Conservation (phyloP, 2,113 vertebrate genomes). For the Perca flavescens region DNA sequence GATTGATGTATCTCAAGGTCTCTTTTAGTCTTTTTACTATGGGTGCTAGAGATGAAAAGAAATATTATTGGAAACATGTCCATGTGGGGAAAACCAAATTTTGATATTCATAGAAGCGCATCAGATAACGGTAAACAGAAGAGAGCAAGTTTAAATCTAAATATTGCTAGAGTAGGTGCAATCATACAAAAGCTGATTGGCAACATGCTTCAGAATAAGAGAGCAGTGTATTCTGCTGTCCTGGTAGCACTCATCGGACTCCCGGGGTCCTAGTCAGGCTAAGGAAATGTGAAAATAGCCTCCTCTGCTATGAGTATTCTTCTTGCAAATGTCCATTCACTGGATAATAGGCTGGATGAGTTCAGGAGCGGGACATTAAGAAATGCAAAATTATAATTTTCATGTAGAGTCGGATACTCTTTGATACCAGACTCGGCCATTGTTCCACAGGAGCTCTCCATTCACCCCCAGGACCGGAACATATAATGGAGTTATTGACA, state of each 20-base stretch:
- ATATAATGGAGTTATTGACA: too few species aligned
- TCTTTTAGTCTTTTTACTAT: neutral
- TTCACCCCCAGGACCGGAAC: too few species aligned
- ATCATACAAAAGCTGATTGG: constrained; percentile 9
- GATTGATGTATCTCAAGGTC: neutral
- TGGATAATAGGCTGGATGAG: too few species aligned
- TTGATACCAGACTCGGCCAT: too few species aligned
- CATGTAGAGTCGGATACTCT: too few species aligned
- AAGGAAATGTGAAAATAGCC: too few species aligned
- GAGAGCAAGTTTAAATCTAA: neutral
- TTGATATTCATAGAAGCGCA: neutral
- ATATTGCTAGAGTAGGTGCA: neutral
- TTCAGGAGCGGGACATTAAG: too few species aligned
- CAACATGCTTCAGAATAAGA: neutral
- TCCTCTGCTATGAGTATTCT: too few species aligned
- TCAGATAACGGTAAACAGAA: neutral
- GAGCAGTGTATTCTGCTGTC: neutral
- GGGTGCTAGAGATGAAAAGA: neutral
- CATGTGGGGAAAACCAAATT: neutral
- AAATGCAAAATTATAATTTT: too few species aligned
- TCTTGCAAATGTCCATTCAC: too few species aligned
- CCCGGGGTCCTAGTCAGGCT: too few species aligned
- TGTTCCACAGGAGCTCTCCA: too few species aligned
- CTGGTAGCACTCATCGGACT: neutral
- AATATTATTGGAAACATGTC: neutral